Percentiles rank a stretch among this genome's conserved stretches.
phyloP scores from a whole-genome alignment of 2,113 vertebrate genomes.

The Paramormyrops kingsleyae region DNA sequence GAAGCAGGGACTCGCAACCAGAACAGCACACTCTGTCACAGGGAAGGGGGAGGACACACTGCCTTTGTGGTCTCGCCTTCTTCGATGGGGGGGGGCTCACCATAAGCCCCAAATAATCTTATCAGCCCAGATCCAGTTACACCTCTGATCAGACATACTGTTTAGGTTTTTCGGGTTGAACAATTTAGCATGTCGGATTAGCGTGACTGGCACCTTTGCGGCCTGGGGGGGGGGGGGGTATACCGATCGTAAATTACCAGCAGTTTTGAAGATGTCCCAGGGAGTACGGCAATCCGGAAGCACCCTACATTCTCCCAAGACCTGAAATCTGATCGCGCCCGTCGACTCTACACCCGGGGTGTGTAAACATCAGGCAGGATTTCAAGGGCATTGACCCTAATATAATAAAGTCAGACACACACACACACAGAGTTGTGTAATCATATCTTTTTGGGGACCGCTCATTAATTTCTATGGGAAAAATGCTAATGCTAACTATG shows the following conservation, averaged over 20 bases:
- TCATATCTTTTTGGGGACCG: no score
- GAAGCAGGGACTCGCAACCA: background rate
- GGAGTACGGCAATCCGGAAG: background rate
- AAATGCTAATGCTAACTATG: no score
- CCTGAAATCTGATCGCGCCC: background rate
- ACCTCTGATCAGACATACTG: constrained; percentile 17
- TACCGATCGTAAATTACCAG: background rate
- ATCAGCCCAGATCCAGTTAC: constrained; percentile 22
- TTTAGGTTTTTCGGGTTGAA: background rate
- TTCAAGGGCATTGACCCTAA: background rate
- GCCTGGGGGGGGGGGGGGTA: background rate
- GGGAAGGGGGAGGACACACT: constrained; percentile 11
- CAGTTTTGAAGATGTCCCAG: background rate
- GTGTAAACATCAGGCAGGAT: background rate
- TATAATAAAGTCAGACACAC: background rate
- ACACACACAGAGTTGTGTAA: background rate
- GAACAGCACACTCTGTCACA: background rate
- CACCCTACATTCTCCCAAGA: background rate
- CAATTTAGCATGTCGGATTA: background rate
- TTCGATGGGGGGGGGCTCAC: constrained; percentile 20
- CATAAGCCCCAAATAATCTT: constrained; percentile 15
- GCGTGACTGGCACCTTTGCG: background rate
- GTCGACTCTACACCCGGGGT: background rate
- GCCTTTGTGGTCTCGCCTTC: constrained; percentile 29
- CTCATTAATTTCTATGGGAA: no score